Evolutionary conservation across 1,140 invertebrate species (phyloP), one percentile per base, ranked within the genome.

Genomic region (Diuraphis noxia): DNA sequence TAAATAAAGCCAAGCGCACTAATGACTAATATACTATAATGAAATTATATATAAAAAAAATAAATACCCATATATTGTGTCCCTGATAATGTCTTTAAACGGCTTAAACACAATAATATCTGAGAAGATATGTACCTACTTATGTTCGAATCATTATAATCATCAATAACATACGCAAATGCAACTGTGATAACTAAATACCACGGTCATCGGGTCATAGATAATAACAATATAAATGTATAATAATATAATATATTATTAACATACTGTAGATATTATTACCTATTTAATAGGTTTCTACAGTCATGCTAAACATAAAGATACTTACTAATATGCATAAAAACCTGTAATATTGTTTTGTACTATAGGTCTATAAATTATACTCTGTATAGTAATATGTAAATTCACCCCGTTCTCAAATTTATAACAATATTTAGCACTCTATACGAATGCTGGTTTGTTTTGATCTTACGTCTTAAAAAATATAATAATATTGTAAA

Each of bases 401-500:
- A 63, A 30, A n/a, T n/a, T 63, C 56, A 72, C 13, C 56, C 56
- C 56, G 30, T n/a, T n/a, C 19, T 72, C 13, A 72, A 72, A n/a
- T 72, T 13, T 13, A n/a, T 72, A 72, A 8, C 23, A 79, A 79
- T 79, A 79, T 79, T 23, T 38, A 79, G 2, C 8, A 79, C 38
- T 79, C 2, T 79, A 38, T 38, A 79, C 7, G 36, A 40, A 81
- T 40, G 38, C 23, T 30, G 79, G 13, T 72, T n/a, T n/a, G 9
- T 63, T 17, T n/a, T 17, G 30, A 13, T 72, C 4, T 72, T 23
- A 38, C 19, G 9, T n/a, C n/a, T n/a, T n/a, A n/a, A 23, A 79
- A 38, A 34, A 36, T 82, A 9, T 81, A 81, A 79, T 81, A 81
- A 81, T 81, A 81, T 40, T 81, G 36, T 81, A 81, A 81, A 38